Conservation (phyloP, 2,888 invertebrate species). For the Gandaritis pyraliata region DNA sequence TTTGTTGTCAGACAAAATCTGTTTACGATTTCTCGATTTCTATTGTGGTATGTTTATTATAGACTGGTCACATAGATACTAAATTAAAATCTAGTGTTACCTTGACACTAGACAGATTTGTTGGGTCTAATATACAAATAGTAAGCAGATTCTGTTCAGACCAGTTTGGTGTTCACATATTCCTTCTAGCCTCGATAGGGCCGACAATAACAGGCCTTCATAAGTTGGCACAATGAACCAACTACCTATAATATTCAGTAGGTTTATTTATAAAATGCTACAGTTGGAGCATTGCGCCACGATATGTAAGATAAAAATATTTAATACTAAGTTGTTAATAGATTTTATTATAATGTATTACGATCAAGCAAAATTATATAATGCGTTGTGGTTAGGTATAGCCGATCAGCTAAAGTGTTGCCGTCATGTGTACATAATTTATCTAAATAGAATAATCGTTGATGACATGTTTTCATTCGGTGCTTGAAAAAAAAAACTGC, state of each 20-base stretch:
- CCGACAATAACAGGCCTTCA: slow-evolving; percentile 32
- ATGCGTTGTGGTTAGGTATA: slow-evolving; percentile 53
- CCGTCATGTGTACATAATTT: slow-evolving; percentile 72
- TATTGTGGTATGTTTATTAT: no score
- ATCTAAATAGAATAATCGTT: slow-evolving; percentile 51
- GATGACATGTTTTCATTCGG: slow-evolving; percentile 52
- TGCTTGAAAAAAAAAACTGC: slow-evolving; percentile 54
- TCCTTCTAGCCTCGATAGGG: slow-evolving; percentile 9
- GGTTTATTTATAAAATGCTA: slow-evolving; percentile 31
- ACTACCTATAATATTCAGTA: slow-evolving; percentile 21
- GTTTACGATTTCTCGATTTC: no score
- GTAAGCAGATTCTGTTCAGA: no score
- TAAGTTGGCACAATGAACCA: slow-evolving; percentile 21
- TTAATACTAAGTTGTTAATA: slow-evolving; percentile 83
- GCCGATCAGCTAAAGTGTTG: slow-evolving; percentile 51
- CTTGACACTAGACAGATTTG: no score
- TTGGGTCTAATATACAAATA: no score
- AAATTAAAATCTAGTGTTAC: no score
- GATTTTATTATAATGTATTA: slow-evolving; percentile 74
- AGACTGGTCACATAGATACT: no score
- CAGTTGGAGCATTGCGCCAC: slow-evolving; percentile 47
- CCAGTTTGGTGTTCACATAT: slow-evolving; percentile 18
- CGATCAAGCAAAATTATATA: slow-evolving; percentile 73
- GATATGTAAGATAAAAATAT: slow-evolving; percentile 77
- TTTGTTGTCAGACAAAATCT: no score